Base-by-base conservation (phyloP, 2,113 vertebrate genomes). In the Rhinopomastus cyanomelas region DNA sequence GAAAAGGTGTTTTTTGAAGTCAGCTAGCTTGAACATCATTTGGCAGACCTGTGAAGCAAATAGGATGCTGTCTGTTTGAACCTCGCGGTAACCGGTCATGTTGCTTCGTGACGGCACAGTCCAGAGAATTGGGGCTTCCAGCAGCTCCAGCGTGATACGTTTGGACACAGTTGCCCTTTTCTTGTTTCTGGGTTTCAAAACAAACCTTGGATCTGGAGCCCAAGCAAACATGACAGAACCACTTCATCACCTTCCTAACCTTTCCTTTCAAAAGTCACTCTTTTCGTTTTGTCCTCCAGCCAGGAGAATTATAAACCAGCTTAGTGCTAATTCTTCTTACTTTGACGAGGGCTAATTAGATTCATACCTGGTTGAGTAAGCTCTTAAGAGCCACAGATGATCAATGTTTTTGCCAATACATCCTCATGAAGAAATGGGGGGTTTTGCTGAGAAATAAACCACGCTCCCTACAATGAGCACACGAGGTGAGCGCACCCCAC, bases 331-430 rank as follows among this genome's bases (percentile, higher is more conserved):
- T 89, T 95, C 93, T 74, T 71, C 82, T 92, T 85, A 86, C 46
- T 96, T 88, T 95, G 88, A 91, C 10, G 0, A 95, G 26, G 81
- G 42, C 53, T 93, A 81, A 96, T 93, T 80, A 88, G 95, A 91
- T 84, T 92, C 81, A 84, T 97, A 66, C 60, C 71, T 94, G 87
- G 84, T 86, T 76, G 52, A 81, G 85, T 88, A 92, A 93, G 89
- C 93, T 88, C 77, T 95, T 96, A 94, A 93, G 94, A 96, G 84
- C 61, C 80, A 65, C 89, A 81, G 23, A 87, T 94, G 88, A 76
- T 95, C 81, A 93, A 96, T 95, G 68, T 61, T 87, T 84, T 87
- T 75, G 91, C 57, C 2, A 0, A 92, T 94, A 90, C 2, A 1
- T 83, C 36, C 78, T 74, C 77, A 34, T 85, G 85, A 92, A 77